A percentile compares a stretch with the other conserved stretches of the same genome.
These are phyloP conservation scores for Ficedula albicollis DNA, from an alignment of 2,797 vertebrate species.

Conservation along the genomic window DNA sequence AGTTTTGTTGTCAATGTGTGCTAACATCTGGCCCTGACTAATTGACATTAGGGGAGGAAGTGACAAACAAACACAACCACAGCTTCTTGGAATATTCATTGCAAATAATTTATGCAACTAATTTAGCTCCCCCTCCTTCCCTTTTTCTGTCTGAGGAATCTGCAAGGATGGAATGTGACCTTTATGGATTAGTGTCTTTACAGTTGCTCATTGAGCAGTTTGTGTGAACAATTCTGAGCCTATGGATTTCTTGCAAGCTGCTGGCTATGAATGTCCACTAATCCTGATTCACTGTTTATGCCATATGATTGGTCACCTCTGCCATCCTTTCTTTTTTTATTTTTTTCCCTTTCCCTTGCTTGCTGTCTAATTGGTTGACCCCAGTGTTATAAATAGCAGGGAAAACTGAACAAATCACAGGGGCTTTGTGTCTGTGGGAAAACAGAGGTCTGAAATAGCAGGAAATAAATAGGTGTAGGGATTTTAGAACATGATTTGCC, in stretches of 20 bases:
- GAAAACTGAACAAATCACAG: background rate
- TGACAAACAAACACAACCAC: slow-evolving; percentile 19
- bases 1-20: slow-evolving; percentile 10
- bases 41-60: slow-evolving; percentile 41
- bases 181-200: slow-evolving; percentile 37
- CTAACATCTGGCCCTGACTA: slow-evolving; percentile 46
- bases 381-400: background rate
- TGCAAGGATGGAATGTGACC: slow-evolving; percentile 16
- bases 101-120: slow-evolving; percentile 45
- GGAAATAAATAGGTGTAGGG: background rate
- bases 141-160: background rate
- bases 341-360: background rate
- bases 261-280: slow-evolving; percentile 33
- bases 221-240: slow-evolving; percentile 11
- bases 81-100: slow-evolving; percentile 13
- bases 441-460: background rate
- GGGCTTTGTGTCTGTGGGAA: background rate
- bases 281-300: slow-evolving; percentile 28
- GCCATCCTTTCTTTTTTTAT: background rate
- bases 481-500: background rate
- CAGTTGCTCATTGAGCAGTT: background rate
- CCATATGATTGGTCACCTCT: slow-evolving; percentile 31
- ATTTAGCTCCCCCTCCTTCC: background rate
- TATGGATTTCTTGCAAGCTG: slow-evolving; percentile 36
- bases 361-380: slow-evolving; percentile 27